These are phyloP conservation scores for Notarius quadriscutis DNA, from an alignment of 2,113 vertebrate genomes.

Conservation along the genomic window DNA sequence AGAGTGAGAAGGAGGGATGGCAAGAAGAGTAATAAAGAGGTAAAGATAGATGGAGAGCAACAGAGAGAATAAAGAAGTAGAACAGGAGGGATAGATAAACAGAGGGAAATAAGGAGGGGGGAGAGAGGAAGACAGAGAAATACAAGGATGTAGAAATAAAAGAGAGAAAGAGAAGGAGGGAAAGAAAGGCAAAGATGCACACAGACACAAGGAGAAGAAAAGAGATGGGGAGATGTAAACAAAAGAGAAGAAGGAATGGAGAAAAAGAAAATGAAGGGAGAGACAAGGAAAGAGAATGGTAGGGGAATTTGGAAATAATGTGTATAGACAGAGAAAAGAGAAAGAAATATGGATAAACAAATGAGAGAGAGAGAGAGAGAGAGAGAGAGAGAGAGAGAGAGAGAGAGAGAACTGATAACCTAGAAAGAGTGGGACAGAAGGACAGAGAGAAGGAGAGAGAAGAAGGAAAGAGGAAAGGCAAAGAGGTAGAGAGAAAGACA, in stretches of 20 bases:
- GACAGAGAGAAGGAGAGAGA: not conserved
- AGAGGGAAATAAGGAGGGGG: too few relatives aligned
- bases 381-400: too few relatives aligned
- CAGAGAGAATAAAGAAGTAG: not conserved
- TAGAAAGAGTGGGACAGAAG: not conserved
- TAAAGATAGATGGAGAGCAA: not conserved
- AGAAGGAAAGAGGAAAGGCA: not conserved
- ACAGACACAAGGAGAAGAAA: not conserved
- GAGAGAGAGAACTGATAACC: too few relatives aligned
- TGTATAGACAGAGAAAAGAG: not conserved
- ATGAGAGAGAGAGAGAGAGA: too few relatives aligned
- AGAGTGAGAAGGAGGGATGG: not conserved
- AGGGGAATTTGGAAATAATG: not conserved
- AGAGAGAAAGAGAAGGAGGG: not conserved
- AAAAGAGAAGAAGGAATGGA: slow-evolving; percentile 8
- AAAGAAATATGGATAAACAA: not conserved
- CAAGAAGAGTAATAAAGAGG: not conserved
- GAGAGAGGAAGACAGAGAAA: not conserved
- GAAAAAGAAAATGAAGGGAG: not conserved
- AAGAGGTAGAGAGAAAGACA: not conserved
- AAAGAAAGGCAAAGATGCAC: not conserved
- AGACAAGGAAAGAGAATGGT: slow-evolving; percentile 2
- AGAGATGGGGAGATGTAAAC: not conserved
- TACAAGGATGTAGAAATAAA: not conserved
- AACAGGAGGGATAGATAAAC: not conserved